Conservation (phyloP, 2,113 vertebrate genomes). For the Cisticola juncidis region DNA sequence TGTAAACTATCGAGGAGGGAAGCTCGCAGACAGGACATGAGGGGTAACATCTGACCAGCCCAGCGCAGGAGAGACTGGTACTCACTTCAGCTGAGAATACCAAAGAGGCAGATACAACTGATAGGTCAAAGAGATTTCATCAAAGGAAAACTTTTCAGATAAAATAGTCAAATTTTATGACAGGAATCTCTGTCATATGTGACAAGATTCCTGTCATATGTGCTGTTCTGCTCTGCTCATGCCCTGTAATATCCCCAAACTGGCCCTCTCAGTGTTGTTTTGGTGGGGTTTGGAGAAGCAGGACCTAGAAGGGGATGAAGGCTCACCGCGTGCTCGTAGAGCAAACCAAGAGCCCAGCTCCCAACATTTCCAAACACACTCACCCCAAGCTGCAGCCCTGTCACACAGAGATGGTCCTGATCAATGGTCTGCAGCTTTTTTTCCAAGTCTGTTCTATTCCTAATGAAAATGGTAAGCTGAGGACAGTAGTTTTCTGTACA, state of each 20-base stretch:
- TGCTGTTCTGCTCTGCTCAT: fast-evolving
- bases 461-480: slow-evolving; percentile 18
- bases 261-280: not conserved
- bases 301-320: not conserved
- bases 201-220: not conserved
- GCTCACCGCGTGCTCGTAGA: fast-evolving
- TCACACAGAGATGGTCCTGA: not conserved
- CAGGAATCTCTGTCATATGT: too few species aligned
- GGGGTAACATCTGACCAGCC: not conserved
- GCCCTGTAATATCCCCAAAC: not conserved
- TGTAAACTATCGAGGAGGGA: not conserved
- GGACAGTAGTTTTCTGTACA: slow-evolving; percentile 61
- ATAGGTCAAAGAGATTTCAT: not conserved
- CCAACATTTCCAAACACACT: not conserved
- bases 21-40: not conserved
- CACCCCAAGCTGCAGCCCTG: not conserved
- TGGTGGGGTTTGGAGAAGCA: not conserved
- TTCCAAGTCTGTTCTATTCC: not conserved
- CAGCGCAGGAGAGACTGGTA: not conserved
- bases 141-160: not conserved
- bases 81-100: not conserved
- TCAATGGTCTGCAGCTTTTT: fast-evolving
- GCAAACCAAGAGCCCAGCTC: not conserved
- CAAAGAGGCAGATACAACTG: not conserved
- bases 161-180: not conserved